Evolutionary conservation across 2,113 vertebrate species (phyloP).

Genomic region (Calyptomena viridis): DNA sequence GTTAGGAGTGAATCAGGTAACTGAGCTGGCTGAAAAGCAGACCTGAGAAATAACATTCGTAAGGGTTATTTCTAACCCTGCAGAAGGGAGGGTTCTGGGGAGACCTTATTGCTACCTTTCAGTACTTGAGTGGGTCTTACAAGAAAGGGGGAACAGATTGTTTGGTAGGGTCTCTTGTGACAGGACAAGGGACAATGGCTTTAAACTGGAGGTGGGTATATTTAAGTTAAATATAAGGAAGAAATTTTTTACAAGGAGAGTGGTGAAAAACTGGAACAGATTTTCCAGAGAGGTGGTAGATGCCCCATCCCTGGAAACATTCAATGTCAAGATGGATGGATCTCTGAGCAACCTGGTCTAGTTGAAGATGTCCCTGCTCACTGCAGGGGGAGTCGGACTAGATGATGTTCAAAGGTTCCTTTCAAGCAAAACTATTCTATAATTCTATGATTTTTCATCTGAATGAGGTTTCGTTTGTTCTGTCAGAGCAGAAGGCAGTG

Average conservation of each 20-base stretch:
- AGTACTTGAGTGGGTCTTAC: background rate
- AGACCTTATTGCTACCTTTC: background rate
- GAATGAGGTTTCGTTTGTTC: background rate
- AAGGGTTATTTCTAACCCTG: background rate
- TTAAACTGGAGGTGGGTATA: background rate
- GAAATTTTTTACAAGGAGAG: accelerated
- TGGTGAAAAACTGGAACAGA: background rate
- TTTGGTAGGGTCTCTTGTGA: background rate
- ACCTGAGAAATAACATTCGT: background rate
- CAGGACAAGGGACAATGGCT: background rate
- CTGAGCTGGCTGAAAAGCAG: background rate
- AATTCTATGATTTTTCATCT: background rate
- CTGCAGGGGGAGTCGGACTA: background rate
- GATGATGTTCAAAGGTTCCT: background rate
- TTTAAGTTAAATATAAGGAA: background rate
- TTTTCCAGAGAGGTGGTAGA: background rate
- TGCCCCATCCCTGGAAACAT: background rate
- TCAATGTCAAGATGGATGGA: background rate
- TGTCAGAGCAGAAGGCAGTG: background rate
- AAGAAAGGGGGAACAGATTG: background rate
- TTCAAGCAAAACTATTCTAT: background rate
- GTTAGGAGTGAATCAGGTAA: background rate
- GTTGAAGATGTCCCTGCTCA: background rate
- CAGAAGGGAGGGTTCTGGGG: background rate
- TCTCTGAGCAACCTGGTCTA: background rate